phyloP scores from a whole-genome alignment of 2,113 vertebrate species.

The Nothoprocta perdicaria region DNA sequence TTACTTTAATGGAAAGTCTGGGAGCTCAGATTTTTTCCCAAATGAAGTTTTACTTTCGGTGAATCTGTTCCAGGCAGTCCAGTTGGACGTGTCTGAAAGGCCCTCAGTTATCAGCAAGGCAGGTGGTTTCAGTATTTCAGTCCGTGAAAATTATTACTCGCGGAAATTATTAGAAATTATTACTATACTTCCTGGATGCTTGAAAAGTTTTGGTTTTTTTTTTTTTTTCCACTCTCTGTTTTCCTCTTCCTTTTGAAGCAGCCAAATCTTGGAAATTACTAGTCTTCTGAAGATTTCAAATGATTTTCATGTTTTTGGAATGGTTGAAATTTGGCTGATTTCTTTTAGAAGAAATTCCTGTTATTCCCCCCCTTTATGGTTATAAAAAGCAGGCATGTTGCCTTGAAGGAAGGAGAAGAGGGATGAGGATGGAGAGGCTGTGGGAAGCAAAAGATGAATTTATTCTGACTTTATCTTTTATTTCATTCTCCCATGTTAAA shows the following conservation, averaged over 20 bases:
- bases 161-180: background rate
- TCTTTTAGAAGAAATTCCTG: conserved; percentile 49
- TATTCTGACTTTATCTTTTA: conserved; percentile 69
- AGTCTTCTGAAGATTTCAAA: conserved; percentile 46
- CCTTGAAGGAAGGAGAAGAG: conserved; percentile 41
- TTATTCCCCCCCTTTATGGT: background rate
- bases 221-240: background rate
- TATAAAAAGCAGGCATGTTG: conserved; percentile 71
- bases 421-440: background rate
- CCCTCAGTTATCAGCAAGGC: conserved; percentile 8
- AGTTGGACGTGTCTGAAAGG: background rate
- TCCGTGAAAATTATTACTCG: conserved; percentile 53
- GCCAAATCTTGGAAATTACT: conserved; percentile 39
- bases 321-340: conserved; percentile 46
- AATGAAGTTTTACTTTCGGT: background rate
- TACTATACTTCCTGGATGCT: background rate
- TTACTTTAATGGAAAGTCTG: conserved; percentile 34
- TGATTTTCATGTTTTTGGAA: conserved; percentile 56
- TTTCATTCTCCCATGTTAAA: conserved; percentile 63
- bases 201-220: background rate
- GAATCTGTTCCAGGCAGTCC: background rate
- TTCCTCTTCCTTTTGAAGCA: background rate
- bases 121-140: conserved; percentile 18
- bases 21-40: background rate
- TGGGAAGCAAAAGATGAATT: conserved; percentile 58